Base-by-base conservation (phyloP, 2,888 invertebrate species). In the Lacanobia wlatinum region DNA sequence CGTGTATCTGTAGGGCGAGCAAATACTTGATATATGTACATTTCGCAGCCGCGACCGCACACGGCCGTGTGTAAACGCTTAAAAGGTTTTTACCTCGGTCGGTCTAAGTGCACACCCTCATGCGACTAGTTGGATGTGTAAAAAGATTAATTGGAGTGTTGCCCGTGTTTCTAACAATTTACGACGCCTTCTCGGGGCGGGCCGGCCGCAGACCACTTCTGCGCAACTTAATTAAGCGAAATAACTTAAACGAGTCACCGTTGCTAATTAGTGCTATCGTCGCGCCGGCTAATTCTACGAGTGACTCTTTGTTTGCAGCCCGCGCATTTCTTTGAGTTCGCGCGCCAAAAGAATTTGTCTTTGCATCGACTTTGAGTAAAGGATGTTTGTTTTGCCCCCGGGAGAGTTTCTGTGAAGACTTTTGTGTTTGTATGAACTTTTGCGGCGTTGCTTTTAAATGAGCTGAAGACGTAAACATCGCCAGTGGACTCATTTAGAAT, bases 111-210 rank as follows among this genome's bases (percentile, higher is more conserved):
- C 92, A 84, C 90, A 89, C 94, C 92, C 94, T 94, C 92, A 84
- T 90, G 92, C 91, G 92, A 92, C 94, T 94, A 95, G 95, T 92
- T 93, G 93, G 94, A 95, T 95, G 95, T 95, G 95, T 95, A 95
- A 95, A 96, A 96, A 96, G 95, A 96, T 96, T 96, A 96, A 96
- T 96, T 96, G 96, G 96, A 96, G 96, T 94, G 95, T 92, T 92
- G 92, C 93, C 89, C 93, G 91, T 91, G 91, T 94, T 90, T 93
- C 95, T 94, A 94, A 95, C 95, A 95, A 94, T 94, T 95, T 94
- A 92, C 92, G 89, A 89, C 94, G 93, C 94, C 94, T 94, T 94
- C 90, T 89, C 91, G 89, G 90, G 78, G 89, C 93, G 92, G 94
- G 92, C 94, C 94, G 93, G 94, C 94, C 94, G 92, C 94, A 95